phyloP scores from a whole-genome alignment of 1,140 invertebrate genomes.

The Amphibalanus amphitrite region DNA sequence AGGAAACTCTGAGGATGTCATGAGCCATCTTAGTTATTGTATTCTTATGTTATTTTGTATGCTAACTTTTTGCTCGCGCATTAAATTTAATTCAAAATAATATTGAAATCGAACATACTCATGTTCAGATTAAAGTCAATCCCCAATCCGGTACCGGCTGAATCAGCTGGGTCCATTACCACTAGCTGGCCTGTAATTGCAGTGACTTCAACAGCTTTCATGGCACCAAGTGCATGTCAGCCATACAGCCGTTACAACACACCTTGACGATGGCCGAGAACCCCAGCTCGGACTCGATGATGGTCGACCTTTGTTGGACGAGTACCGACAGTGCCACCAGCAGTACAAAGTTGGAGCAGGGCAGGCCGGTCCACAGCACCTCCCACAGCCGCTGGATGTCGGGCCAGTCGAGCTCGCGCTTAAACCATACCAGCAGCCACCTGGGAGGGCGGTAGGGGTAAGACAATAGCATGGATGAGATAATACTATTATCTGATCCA shows the following conservation, averaged over 20 bases:
- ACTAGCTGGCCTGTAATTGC: too few species aligned
- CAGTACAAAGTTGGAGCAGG: slow-evolving; percentile 86
- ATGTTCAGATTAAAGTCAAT: too few species aligned
- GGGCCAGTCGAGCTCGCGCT: slow-evolving; percentile 36
- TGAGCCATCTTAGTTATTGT: too few species aligned
- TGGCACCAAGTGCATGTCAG: too few species aligned
- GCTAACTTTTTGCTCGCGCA: background rate
- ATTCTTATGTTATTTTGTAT: background rate
- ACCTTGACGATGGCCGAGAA: slow-evolving; percentile 88
- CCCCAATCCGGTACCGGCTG: too few species aligned
- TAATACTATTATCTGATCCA: too few species aligned
- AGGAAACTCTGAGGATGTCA: too few species aligned
- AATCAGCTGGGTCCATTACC: too few species aligned
- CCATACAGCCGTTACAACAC: too few species aligned
- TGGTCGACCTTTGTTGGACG: slow-evolving; percentile 60
- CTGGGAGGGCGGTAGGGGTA: background rate
- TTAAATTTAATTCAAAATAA: background rate
- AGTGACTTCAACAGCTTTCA: too few species aligned
- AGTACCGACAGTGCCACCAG: slow-evolving; percentile 78
- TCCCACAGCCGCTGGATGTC: slow-evolving; percentile 19
- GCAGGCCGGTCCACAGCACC: slow-evolving; percentile 26
- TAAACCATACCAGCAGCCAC: slow-evolving; percentile 44
- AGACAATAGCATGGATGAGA: too few species aligned
- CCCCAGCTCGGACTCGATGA: slow-evolving; percentile 79
- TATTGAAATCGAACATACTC: background rate